Evolutionary conservation across 2,797 vertebrate species (phyloP).

Genomic region (Setipinna tenuifilis): DNA sequence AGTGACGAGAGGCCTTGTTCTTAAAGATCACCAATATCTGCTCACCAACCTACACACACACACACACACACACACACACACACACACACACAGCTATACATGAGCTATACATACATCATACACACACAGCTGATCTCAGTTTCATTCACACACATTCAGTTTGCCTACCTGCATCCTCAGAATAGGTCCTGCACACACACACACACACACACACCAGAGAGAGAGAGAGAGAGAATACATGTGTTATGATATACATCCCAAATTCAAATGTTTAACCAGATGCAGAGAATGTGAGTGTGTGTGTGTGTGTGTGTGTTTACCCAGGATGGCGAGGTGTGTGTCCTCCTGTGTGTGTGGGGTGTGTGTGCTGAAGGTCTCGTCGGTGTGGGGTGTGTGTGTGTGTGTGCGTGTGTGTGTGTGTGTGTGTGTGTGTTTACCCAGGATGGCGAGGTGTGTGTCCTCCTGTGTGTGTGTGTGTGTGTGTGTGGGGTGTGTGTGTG

Average conservation of each 20-base stretch:
- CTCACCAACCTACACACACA: slow-evolving; percentile 71
- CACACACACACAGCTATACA: neutral
- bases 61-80: slow-evolving; percentile 31
- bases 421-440: neutral
- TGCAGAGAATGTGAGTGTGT: neutral
- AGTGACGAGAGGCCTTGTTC: slow-evolving; percentile 78
- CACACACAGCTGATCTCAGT: neutral
- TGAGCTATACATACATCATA: neutral
- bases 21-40: slow-evolving; percentile 79
- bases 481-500: neutral
- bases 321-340: no score
- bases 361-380: no score
- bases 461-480: neutral
- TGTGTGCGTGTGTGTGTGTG: neutral
- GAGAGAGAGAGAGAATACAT: neutral
- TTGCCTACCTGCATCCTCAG: slow-evolving; percentile 72
- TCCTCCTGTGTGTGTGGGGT: no score
- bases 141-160: slow-evolving; percentile 27
- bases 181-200: slow-evolving; percentile 48
- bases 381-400: no score
- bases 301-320: neutral
- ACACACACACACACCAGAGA: no score
- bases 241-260: neutral
- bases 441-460: no score
- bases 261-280: neutral